These are phyloP conservation scores for Aphelenchoides fujianensis DNA, from an alignment of 1,140 invertebrate genomes.

Conservation along the genomic window DNA sequence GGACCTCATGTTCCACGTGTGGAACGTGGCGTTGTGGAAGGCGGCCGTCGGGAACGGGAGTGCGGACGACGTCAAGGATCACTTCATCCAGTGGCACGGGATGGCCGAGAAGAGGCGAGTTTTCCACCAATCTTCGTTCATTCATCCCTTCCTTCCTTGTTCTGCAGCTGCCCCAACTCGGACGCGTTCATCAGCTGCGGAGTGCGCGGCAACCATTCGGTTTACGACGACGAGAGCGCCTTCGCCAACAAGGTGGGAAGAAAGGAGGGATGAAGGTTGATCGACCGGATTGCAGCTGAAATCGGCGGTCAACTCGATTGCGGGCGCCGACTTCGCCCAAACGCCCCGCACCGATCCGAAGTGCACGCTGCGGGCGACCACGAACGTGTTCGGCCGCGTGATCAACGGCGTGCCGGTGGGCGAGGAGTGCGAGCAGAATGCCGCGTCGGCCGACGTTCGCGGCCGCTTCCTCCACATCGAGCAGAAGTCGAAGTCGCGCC, in stretches of 20 bases:
- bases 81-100: conserved; percentile 29
- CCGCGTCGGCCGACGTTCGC: background rate
- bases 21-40: conserved; percentile 13
- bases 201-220: background rate
- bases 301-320: background rate
- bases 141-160: no score
- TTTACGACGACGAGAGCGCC: conserved; percentile 17
- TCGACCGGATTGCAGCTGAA: conserved; percentile 16
- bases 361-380: conserved; percentile 14
- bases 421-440: conserved; percentile 19
- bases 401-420: conserved; percentile 22
- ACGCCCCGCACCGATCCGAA: conserved; percentile 20
- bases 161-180: conserved; percentile 21
- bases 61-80: background rate
- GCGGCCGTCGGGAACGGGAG: conserved; percentile 16
- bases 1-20: conserved; percentile 21
- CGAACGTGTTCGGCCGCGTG: conserved; percentile 21
- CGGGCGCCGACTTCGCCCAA: conserved; percentile 18
- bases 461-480: conserved; percentile 8
- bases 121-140: background rate
- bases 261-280: background rate
- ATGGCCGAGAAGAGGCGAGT: conserved; percentile 25
- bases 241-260: conserved; percentile 13
- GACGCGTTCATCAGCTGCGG: conserved; percentile 23
- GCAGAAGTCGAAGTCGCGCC: background rate